phyloP scores from a whole-genome alignment of 2,797 vertebrate species.

The Sebastes diaconus region DNA sequence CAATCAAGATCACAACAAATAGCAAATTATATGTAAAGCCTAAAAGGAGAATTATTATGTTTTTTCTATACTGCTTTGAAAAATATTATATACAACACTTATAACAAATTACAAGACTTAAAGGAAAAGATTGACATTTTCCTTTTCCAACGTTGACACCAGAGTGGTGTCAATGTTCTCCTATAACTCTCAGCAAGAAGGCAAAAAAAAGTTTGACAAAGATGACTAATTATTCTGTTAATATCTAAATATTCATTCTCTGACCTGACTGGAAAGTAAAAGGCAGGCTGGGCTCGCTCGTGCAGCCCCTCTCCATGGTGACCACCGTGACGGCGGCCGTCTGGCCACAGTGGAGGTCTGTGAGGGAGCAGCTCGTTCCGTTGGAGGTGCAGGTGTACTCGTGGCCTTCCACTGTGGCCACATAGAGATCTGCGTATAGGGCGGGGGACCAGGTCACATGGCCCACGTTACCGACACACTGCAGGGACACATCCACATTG shows the following conservation, averaged over 20 bases:
- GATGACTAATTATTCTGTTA: not conserved
- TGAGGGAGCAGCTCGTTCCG: slow-evolving; percentile 70
- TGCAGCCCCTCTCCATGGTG: slow-evolving; percentile 77
- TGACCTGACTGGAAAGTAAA: slow-evolving; percentile 76
- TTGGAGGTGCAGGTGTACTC: slow-evolving; percentile 68
- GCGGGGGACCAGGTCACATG: slow-evolving; percentile 72
- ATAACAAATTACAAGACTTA: not conserved
- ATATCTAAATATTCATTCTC: not conserved
- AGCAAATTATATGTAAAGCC: not conserved
- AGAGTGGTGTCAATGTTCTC: not conserved
- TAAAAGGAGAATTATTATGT: not conserved
- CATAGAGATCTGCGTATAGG: slow-evolving; percentile 63
- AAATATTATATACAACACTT: not conserved
- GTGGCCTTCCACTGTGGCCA: slow-evolving; percentile 44
- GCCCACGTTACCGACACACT: slow-evolving; percentile 73
- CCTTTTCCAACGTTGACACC: not conserved
- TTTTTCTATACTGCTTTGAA: not conserved
- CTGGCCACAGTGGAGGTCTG: slow-evolving; percentile 75
- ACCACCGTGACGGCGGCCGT: slow-evolving; percentile 62
- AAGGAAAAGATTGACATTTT: not conserved
- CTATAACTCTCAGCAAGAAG: not conserved
- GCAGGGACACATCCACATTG: slow-evolving; percentile 56
- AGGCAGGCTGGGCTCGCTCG: slow-evolving; percentile 71
- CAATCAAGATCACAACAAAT: not conserved
- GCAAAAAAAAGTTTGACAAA: too few relatives aligned